Evolutionary conservation across 2,888 invertebrate genomes (phyloP), one percentile per base, ranked within the genome.

Genomic region (Ophion slaviceki): DNA sequence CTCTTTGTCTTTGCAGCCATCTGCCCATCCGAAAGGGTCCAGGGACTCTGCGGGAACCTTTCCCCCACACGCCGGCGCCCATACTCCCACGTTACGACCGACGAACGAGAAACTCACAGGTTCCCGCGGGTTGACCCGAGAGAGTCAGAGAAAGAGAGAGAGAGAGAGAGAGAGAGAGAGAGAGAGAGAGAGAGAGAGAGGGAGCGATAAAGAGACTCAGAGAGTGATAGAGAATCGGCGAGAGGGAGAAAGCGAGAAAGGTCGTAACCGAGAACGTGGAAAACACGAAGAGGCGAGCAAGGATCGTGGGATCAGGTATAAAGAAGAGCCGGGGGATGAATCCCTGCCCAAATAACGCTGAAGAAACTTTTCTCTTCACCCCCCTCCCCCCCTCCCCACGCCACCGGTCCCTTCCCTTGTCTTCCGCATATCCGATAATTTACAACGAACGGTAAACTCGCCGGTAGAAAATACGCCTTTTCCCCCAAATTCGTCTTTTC

Each of bases 391-490:
- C n/a, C n/a, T n/a, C n/a, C n/a, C n/a, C n/a, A n/a, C n/a, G n/a
- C n/a, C n/a, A n/a, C 74, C 20, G 14, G 32, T 5, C 17, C 45
- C 61, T 53, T 24, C 14, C 40, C 17, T 61, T 66, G 24, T 61
- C 61, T 36, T 40, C 62, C 28, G 67, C 59, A 28, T 67, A 85
- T 86, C 84, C 80, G 76, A 86, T 86, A 88, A 89, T 88, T 89
- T 88, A 87, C 82, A 76, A 70, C 68, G 32, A 74, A 66, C 72
- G 67, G 67, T 68, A 59, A 67, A 45, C 45, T 17, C 28, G 59
- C 24, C 11, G 53, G 24, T 53, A 6, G 47, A 75, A 87, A 80
- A 72, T 40, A 61, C 64, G 64, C 70, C 14, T 62, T 61, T 40
- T 17, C 66, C 85, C 82, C 47, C 24, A 67, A 87, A 86, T 88